Percentiles rank a stretch among this genome's conserved stretches.
Evolutionary conservation across 2,113 vertebrate genomes (phyloP).

Genomic region (Peromyscus californicus): DNA sequence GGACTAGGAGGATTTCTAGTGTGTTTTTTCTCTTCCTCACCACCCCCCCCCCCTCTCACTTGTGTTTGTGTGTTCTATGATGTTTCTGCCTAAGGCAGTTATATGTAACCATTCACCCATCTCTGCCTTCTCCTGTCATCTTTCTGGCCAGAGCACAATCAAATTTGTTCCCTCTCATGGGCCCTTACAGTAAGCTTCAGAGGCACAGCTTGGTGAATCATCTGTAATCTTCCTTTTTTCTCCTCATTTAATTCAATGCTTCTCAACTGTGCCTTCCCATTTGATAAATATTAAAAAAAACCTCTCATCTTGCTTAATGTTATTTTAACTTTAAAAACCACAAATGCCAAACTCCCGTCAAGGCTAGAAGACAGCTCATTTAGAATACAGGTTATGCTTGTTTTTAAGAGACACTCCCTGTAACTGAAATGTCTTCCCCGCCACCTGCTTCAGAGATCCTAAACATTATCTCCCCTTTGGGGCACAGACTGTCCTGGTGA

Average conservation of each 20-base stretch:
- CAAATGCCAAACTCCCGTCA: background rate
- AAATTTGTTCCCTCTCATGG: background rate
- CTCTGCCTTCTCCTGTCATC: background rate
- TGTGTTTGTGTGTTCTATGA: background rate
- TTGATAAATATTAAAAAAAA: background rate
- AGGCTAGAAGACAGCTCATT: background rate
- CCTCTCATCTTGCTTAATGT: background rate
- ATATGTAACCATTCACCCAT: too few relatives aligned
- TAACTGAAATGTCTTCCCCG: background rate
- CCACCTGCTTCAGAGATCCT: background rate
- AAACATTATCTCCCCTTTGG: background rate
- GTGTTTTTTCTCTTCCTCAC: background rate
- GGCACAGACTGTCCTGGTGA: background rate
- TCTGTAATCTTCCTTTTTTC: background rate
- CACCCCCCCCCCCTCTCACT: background rate
- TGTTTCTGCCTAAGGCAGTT: background rate
- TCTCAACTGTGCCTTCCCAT: background rate
- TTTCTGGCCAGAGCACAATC: background rate
- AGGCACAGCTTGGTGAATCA: background rate
- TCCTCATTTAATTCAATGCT: background rate
- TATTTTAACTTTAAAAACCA: slow-evolving; percentile 40
- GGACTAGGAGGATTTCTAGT: background rate
- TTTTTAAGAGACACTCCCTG: slow-evolving; percentile 29
- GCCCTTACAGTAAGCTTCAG: background rate
- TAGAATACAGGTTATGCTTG: background rate